phyloP scores from a whole-genome alignment of 2,888 invertebrate species.

The Dasysyrphus tricinctus region DNA sequence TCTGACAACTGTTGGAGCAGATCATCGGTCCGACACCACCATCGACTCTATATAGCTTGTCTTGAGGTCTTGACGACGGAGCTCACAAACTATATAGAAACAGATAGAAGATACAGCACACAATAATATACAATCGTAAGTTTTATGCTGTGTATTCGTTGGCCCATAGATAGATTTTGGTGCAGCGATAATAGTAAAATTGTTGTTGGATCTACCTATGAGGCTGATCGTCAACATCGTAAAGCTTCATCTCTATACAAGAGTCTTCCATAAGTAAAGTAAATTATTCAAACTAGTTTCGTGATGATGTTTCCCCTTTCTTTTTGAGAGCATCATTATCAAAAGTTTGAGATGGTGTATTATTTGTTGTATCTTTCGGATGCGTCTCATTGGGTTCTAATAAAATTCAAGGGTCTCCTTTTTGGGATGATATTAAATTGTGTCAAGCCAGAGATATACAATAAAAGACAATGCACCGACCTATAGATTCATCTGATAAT shows the following conservation, averaged over 20 bases:
- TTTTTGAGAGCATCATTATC: neutral
- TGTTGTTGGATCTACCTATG: slow-evolving; percentile 47
- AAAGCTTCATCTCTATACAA: neutral
- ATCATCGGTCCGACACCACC: slow-evolving; percentile 53
- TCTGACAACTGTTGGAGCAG: slow-evolving; percentile 66
- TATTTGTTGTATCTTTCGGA: neutral
- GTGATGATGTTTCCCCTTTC: slow-evolving; percentile 15
- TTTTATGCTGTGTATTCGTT: slow-evolving; percentile 35
- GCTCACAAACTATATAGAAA: slow-evolving; percentile 24
- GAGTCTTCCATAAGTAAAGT: slow-evolving; percentile 11
- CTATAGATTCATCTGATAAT: slow-evolving; percentile 2
- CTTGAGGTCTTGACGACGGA: slow-evolving; percentile 9
- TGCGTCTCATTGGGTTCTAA: neutral
- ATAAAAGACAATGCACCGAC: neutral
- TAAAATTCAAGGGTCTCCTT: neutral
- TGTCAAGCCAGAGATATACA: neutral
- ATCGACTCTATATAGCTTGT: neutral
- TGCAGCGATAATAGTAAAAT: slow-evolving; percentile 34
- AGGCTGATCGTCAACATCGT: slow-evolving; percentile 21
- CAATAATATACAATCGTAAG: neutral
- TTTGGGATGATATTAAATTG: neutral
- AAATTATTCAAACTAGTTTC: slow-evolving; percentile 32
- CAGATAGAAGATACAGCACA: neutral
- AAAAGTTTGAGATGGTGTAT: neutral
- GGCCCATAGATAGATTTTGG: slow-evolving; percentile 61